phyloP scores from a whole-genome alignment of 2,888 invertebrate species.

The Oligia strigilis region DNA sequence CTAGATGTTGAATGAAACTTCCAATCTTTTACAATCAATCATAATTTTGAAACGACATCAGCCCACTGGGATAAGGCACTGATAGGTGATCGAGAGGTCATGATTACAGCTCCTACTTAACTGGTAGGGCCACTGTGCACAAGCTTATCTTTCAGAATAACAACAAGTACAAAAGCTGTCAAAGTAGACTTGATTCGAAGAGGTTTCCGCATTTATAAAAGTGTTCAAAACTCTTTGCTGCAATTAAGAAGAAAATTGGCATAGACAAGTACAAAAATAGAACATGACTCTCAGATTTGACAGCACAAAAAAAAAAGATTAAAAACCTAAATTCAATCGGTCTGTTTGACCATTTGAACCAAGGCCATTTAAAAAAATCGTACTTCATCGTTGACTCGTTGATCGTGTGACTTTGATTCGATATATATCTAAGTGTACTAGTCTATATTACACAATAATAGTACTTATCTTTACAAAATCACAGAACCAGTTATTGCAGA shows the following conservation, averaged over 20 bases:
- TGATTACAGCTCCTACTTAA: conserved; percentile 32
- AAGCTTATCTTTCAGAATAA: conserved; percentile 20
- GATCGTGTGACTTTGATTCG: conserved; percentile 62
- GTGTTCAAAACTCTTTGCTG: background rate
- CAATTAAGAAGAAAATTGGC: background rate
- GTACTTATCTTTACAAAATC: conserved; percentile 74
- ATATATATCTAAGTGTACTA: conserved; percentile 68
- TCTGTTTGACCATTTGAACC: conserved; percentile 55
- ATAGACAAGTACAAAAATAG: conserved; percentile 24
- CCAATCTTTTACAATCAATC: conserved; percentile 16
- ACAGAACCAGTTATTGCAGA: conserved; percentile 67
- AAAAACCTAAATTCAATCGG: conserved; percentile 38
- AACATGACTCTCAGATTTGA: conserved; percentile 10
- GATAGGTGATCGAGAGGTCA: conserved; percentile 37
- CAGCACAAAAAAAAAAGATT: background rate
- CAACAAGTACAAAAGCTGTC: background rate
- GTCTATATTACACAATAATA: conserved; percentile 73
- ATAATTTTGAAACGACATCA: conserved; percentile 25
- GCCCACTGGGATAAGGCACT: background rate
- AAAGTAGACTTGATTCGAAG: background rate
- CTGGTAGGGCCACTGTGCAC: conserved; percentile 26
- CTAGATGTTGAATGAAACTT: background rate
- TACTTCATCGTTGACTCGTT: conserved; percentile 26
- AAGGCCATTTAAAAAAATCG: conserved; percentile 60
- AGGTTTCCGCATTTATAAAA: background rate